These are phyloP conservation scores for Neolamprologus hecqui DNA, from an alignment of 2,113 vertebrate genomes.

Conservation along the genomic window DNA sequence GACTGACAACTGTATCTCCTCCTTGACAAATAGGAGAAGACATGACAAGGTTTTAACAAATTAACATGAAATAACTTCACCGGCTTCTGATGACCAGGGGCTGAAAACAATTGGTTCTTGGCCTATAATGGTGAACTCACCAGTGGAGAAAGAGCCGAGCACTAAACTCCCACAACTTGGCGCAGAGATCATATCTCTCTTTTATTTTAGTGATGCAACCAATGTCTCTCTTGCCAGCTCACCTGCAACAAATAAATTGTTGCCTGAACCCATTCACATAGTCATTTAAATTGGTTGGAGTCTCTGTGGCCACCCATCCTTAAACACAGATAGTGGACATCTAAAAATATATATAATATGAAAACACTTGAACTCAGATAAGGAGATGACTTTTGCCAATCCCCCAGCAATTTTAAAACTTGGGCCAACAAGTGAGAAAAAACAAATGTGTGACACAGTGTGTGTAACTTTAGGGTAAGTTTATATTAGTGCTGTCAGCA, in stretches of 20 bases:
- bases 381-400: accelerated
- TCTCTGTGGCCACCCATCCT: not conserved
- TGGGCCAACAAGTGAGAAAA: not conserved
- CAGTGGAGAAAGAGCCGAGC: accelerated
- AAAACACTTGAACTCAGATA: not conserved
- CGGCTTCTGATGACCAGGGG: not conserved
- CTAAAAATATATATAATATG: not conserved
- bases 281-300: not conserved
- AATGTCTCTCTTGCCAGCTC: not conserved
- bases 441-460: not conserved
- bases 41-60: not conserved
- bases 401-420: not conserved
- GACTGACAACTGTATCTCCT: not conserved
- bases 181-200: not conserved
- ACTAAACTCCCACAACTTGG: not conserved
- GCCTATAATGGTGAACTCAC: not conserved
- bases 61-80: not conserved
- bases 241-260: not conserved
- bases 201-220: not conserved
- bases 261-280: not conserved
- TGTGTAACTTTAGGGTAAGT: not conserved
- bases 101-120: not conserved
- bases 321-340: not conserved
- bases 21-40: not conserved
- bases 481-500: not conserved